A percentile compares a stretch with the other conserved stretches of the same genome.
Conservation (phyloP, 2,888 invertebrate genomes). For the Dinocampus coccinellae region DNA sequence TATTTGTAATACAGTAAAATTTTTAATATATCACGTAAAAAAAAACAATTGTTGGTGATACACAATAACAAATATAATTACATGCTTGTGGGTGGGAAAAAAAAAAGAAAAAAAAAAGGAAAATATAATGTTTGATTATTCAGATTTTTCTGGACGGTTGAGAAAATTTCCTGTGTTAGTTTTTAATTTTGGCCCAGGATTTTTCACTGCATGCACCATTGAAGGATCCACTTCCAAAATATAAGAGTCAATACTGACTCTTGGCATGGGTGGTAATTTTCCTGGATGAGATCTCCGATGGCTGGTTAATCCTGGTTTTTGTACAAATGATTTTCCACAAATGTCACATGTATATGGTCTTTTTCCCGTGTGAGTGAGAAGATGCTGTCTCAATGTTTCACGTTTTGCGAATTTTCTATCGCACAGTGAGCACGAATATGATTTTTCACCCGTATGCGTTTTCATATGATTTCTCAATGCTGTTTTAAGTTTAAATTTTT, state of each 20-base stretch:
- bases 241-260: conserved; percentile 45
- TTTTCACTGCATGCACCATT: neutral
- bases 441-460: conserved; percentile 39
- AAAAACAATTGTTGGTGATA: no score
- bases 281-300: conserved; percentile 58
- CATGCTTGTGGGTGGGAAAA: no score
- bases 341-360: conserved; percentile 57
- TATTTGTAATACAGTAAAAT: no score
- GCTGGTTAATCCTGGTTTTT: conserved; percentile 56
- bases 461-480: conserved; percentile 38
- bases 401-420: conserved; percentile 48
- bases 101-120: neutral
- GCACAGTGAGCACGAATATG: conserved; percentile 42
- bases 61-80: no score
- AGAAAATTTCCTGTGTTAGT: conserved; percentile 47
- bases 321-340: conserved; percentile 56
- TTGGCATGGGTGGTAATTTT: conserved; percentile 54
- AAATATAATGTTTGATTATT: neutral
- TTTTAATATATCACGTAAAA: no score
- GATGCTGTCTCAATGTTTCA: conserved; percentile 53
- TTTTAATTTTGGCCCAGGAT: conserved; percentile 46
- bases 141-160: neutral
- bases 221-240: conserved; percentile 18
- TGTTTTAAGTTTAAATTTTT: conserved; percentile 34
- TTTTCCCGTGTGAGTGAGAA: conserved; percentile 57